Evolutionary conservation across 2,113 vertebrate genomes (phyloP), one percentile per base, ranked within the genome.

Genomic region (Erpornis zantholeuca): DNA sequence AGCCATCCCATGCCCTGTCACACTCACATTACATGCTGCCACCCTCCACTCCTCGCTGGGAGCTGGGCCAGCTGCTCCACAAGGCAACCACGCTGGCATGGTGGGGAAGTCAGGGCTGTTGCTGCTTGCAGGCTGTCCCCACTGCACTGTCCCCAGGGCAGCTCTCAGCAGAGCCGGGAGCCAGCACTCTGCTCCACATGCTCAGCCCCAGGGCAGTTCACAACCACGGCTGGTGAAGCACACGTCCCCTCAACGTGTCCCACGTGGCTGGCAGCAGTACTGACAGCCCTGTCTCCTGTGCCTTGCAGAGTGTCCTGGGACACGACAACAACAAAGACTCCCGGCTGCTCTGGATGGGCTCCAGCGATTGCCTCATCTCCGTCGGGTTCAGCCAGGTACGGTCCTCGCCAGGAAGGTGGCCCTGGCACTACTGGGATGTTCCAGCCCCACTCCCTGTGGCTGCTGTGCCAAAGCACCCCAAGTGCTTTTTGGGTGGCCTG

Each of bases 321-420:
- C 98, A 99, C 0, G 98, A 98, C 91, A 99, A 96, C 95, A 98
- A 98, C 98, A 99, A 98, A 97, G 99, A 99, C 72, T 98, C 98
- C 9, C 98, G 98, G 38, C 96, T 99, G 94, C 96, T 98, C 23
- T 99, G 99, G 99, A 97, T 98, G 53, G 98, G 97, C 77, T 97
- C 98, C 45, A 96, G 80, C 7, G 98, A 99, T 77, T 82, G 95
- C 88, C 97, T 99, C 24, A 89, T 99, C 85, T 99, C 99, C 10
- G 97, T 99, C 0, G 98, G 99, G 80, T 99, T 99, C 96, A 99
- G 98, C 96, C 98, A 98, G 99, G 99, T 99, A 97, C 6, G 4
- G 8, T 79, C 66, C 82, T 85, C 0, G 0, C 61, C 6, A 8
- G n/a, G 50, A 70, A 60, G 49, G 84, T 59, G 73, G n/a, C 90